Conservation (phyloP, 2,888 invertebrate species). For the Prosapia bicincta region DNA sequence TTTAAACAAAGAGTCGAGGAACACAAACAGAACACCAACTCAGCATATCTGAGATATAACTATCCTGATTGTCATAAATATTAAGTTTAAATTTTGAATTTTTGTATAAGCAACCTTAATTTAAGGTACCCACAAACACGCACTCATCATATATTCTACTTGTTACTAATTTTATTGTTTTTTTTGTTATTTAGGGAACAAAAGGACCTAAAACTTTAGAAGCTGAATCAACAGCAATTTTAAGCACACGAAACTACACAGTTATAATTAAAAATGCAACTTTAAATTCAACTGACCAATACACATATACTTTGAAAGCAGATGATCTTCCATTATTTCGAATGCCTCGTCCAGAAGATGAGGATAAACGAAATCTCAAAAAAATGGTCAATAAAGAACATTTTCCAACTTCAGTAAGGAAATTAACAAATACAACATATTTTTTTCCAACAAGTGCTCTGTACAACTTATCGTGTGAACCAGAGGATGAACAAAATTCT, state of each 20-base stretch:
- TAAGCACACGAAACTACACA: slow-evolving; percentile 54
- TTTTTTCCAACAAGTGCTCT: slow-evolving; percentile 62
- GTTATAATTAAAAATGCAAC: slow-evolving; percentile 43
- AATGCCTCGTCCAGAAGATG: slow-evolving; percentile 16
- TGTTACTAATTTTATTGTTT: no score
- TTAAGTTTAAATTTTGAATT: no score
- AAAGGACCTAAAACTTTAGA: slow-evolving; percentile 35
- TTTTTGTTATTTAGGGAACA: no score
- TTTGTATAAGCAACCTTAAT: no score
- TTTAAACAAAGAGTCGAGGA: no score
- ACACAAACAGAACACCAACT: no score
- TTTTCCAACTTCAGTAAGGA: slow-evolving; percentile 47
- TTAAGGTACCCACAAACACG: no score
- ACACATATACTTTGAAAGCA: slow-evolving; percentile 34
- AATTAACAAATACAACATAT: slow-evolving; percentile 52
- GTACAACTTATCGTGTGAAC: slow-evolving; percentile 42
- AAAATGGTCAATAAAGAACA: slow-evolving; percentile 32
- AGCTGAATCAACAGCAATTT: slow-evolving; percentile 43
- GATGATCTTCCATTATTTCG: slow-evolving; percentile 34
- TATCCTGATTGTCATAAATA: no score
- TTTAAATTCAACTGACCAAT: slow-evolving; percentile 27
- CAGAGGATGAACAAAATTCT: slow-evolving; percentile 5
- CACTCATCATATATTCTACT: no score
- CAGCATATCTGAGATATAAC: no score
- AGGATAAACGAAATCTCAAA: slow-evolving; percentile 27